phyloP scores from a whole-genome alignment of 2,888 invertebrate species.

The Sphaeridia pumilis region DNA sequence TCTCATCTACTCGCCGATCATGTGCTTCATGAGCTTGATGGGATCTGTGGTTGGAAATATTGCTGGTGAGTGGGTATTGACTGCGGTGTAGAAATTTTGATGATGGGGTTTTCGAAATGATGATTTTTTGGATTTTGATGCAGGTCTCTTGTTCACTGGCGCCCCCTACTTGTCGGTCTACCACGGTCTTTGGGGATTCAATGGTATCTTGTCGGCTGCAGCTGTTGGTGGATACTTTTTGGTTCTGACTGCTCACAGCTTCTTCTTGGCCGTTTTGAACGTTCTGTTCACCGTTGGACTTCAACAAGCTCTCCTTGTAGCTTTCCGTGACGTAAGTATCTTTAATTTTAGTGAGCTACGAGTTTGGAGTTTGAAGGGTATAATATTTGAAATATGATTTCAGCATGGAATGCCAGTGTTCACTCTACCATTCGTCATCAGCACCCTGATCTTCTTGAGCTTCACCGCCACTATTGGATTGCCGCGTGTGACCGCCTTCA shows the following conservation, averaged over 20 bases:
- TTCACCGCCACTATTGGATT: slow-evolving; percentile 38
- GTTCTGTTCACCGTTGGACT: slow-evolving; percentile 40
- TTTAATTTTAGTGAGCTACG: not conserved
- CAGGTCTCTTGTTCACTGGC: slow-evolving; percentile 23
- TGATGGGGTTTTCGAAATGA: not conserved
- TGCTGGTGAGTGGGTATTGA: slow-evolving; percentile 37
- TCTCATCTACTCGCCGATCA: slow-evolving; percentile 42
- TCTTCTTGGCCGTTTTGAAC: slow-evolving; percentile 38
- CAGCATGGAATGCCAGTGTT: slow-evolving; percentile 38
- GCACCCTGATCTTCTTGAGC: slow-evolving; percentile 40
- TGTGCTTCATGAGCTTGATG: slow-evolving; percentile 39
- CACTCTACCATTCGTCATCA: slow-evolving; percentile 40
- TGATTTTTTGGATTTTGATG: not conserved
- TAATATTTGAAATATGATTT: not conserved
- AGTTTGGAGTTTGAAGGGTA: not conserved
- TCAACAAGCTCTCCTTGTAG: slow-evolving; percentile 38
- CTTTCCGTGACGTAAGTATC: slow-evolving; percentile 37
- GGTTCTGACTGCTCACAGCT: slow-evolving; percentile 39
- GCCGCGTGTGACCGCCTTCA: slow-evolving; percentile 36
- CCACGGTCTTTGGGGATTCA: slow-evolving; percentile 43
- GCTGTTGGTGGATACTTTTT: slow-evolving; percentile 41
- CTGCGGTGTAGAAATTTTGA: not conserved
- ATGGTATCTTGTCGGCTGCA: slow-evolving; percentile 41
- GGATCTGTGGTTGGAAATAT: slow-evolving; percentile 41
- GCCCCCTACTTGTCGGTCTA: slow-evolving; percentile 37